A percentile compares a stretch with the other conserved stretches of the same genome.
phyloP scores from a whole-genome alignment of 2,113 vertebrate species.

The Peromyscus leucopus region DNA sequence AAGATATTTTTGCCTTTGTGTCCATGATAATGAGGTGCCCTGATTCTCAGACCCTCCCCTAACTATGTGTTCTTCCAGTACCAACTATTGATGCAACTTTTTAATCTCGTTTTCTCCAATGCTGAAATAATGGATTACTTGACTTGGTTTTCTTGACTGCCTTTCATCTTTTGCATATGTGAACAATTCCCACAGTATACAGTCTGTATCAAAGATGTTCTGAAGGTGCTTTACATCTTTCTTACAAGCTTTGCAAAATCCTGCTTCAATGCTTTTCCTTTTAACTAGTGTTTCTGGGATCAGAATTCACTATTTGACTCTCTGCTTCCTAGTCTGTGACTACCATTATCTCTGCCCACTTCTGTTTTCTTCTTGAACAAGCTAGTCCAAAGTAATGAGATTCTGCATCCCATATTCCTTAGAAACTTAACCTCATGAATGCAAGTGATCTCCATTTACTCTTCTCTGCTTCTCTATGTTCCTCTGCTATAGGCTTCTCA shows the following conservation, averaged over 20 bases:
- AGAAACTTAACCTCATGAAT: neutral
- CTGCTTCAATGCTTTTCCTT: conserved; percentile 54
- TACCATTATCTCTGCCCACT: neutral
- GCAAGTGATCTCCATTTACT: neutral
- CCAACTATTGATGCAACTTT: neutral
- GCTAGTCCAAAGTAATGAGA: conserved; percentile 5
- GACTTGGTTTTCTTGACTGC: conserved; percentile 14
- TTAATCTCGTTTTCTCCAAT: conserved; percentile 3
- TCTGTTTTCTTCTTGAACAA: neutral
- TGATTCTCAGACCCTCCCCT: neutral
- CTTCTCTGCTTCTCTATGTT: neutral
- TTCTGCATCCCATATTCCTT: neutral
- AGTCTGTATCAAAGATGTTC: conserved; percentile 23
- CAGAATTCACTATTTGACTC: neutral
- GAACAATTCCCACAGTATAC: neutral
- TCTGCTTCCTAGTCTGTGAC: neutral
- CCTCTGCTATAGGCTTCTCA: neutral
- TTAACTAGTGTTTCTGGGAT: conserved; percentile 43
- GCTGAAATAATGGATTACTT: conserved; percentile 40
- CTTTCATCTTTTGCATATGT: conserved; percentile 43
- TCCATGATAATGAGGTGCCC: conserved; percentile 21
- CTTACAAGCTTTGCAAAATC: conserved; percentile 18
- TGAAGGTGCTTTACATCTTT: neutral
- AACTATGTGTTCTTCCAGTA: neutral
- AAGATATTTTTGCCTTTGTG: neutral